Base-by-base conservation (phyloP, 1,140 invertebrate species). In the Drosophila melanica region DNA sequence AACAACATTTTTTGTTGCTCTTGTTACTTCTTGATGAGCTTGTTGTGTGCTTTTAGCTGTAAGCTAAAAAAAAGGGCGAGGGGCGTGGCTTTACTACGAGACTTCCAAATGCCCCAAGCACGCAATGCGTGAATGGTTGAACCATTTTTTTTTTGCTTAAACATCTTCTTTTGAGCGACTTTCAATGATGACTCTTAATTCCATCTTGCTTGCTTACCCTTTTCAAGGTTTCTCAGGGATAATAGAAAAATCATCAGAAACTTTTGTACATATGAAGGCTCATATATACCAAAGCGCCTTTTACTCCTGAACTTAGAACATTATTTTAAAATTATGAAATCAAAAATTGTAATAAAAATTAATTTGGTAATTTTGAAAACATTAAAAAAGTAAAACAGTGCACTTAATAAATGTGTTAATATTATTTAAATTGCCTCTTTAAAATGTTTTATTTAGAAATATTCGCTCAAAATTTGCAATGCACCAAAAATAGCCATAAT, bases 21-120 rank as follows among this genome's bases (percentile, higher is more conserved):
- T 63, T 16, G 16, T 20, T 45, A 37, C 35, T 41, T 71, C 44
- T 72, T 67, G 54, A 72, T 72, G 69, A 72, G 63, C 69, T 72
- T 72, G 69, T 67, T 67, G 69, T 72, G 63, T 58, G 63, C 37
- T 66, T 55, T 65, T 39, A 45, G 20, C 33, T 11, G 37, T 30
- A 18, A 42, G 45, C 18, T 37, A 58, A 59, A 45, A 59, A 45
- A 41, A 44, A 33, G 47, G 9, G 37, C 10, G 3, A 23, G 44
- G 42, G 62, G 60, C 68, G 44, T 57, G 39, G 59, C 42, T 2
- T 1, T 10, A 47, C 33, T 37, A 53, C 44, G 45, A 2, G 16
- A 48, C 33, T 50, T 42, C 20, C 16, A 20, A 33, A 39, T 23
- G 42, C 39, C 27, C 57, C 42, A 48, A 30, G 42, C 2, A 1